These are phyloP conservation scores for Corythornis cristatus DNA, from an alignment of 2,113 vertebrate genomes.

Conservation along the genomic window DNA sequence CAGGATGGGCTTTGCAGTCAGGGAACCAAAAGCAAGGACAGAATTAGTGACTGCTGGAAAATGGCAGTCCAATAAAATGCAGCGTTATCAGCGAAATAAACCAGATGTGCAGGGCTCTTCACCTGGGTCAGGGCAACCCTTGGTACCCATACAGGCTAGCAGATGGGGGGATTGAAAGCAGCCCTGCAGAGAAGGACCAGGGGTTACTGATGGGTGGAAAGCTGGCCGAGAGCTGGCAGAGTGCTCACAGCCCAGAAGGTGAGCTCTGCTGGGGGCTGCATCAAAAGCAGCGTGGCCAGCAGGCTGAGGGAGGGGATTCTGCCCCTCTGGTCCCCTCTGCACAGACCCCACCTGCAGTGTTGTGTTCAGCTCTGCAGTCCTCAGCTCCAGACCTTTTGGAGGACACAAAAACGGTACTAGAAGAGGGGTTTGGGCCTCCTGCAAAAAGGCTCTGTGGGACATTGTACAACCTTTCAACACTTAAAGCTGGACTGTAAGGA, in stretches of 20 bases:
- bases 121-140: no score
- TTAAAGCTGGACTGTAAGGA: background rate
- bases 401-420: background rate
- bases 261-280: no score
- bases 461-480: background rate
- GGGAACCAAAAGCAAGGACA: background rate
- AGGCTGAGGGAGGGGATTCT: no score
- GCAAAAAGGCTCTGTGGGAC: background rate
- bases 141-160: no score
- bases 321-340: no score
- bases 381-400: background rate
- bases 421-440: no score
- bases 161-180: no score
- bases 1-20: background rate
- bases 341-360: background rate
- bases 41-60: conserved; percentile 49
- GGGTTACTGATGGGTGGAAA: no score
- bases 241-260: no score
- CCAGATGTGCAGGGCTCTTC: background rate
- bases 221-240: no score
- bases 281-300: no score
- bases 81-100: conserved; percentile 61
- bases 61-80: conserved; percentile 55
- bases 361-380: background rate
- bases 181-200: no score